phyloP scores from a whole-genome alignment of 2,888 invertebrate species.

The Scaptomyza cyrtandrae region DNA sequence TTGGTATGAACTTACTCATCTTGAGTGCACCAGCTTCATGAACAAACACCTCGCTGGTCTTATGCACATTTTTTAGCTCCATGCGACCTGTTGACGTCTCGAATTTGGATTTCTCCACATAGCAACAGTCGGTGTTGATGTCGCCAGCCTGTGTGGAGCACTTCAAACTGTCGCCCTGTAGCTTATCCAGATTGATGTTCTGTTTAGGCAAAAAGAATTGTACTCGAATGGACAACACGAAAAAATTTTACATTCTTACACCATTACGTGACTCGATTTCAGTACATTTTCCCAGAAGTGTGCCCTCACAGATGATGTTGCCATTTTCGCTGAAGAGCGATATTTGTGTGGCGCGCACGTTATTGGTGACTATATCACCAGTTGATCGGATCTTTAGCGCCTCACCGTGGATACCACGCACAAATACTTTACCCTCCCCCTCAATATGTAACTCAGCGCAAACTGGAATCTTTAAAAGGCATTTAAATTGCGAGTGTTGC shows the following conservation, averaged over 20 bases:
- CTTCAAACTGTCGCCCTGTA: constrained; percentile 79
- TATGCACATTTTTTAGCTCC: constrained; percentile 83
- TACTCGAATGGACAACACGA: neutral
- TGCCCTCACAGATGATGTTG: constrained; percentile 76
- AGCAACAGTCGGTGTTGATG: constrained; percentile 81
- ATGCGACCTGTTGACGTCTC: constrained; percentile 79
- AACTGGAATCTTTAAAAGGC: constrained; percentile 79
- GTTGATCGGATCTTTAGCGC: constrained; percentile 64
- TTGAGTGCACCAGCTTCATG: constrained; percentile 77
- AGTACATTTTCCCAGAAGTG: constrained; percentile 75
- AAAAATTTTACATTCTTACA: constrained; percentile 27
- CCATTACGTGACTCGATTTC: constrained; percentile 68
- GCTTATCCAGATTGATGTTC: constrained; percentile 80
- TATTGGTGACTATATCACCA: constrained; percentile 72
- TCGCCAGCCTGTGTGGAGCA: constrained; percentile 78
- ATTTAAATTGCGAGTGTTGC: constrained; percentile 52
- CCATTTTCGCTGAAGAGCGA: constrained; percentile 75
- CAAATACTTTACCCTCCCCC: constrained; percentile 58
- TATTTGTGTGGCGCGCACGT: constrained; percentile 75
- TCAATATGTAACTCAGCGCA: constrained; percentile 76
- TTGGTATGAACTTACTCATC: constrained; percentile 74
- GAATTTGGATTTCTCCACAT: constrained; percentile 82
- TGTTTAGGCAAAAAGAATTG: constrained; percentile 30
- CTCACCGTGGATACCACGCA: constrained; percentile 76
- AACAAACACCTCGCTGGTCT: constrained; percentile 75